phyloP scores from a whole-genome alignment of 2,797 vertebrate genomes.

The Danionella dracula region DNA sequence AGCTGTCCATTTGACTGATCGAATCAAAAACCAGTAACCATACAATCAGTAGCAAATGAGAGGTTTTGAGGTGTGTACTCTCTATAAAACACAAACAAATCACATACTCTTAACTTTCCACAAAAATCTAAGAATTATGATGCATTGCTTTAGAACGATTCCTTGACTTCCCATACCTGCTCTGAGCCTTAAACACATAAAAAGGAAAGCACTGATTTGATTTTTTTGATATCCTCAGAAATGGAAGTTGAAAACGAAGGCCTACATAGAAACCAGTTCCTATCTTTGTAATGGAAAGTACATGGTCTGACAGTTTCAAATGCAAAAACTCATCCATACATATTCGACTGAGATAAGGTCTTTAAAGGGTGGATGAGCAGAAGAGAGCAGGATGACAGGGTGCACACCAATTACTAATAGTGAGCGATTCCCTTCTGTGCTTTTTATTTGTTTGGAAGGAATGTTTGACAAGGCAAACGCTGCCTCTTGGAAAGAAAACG shows the following conservation, averaged over 20 bases:
- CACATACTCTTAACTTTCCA: constrained; percentile 5
- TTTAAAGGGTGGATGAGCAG: constrained; percentile 56
- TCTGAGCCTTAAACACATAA: constrained; percentile 81
- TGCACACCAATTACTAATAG: constrained; percentile 71
- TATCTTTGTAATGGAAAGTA: constrained; percentile 94
- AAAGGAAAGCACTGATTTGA: constrained; percentile 87
- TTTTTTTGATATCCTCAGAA: constrained; percentile 86
- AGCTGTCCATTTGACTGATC: constrained; percentile 61
- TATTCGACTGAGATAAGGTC: constrained; percentile 72
- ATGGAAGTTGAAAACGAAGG: constrained; percentile 90
- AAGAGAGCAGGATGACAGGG: constrained; percentile 65
- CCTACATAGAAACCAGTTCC: constrained; percentile 83
- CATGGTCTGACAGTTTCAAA: constrained; percentile 84
- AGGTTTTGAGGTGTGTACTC: constrained; percentile 15
- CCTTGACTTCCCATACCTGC: constrained; percentile 58
- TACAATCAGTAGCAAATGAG: neutral
- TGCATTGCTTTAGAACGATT: constrained; percentile 79
- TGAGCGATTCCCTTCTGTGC: constrained; percentile 60
- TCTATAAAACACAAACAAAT: constrained; percentile 31
- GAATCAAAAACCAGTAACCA: constrained; percentile 50
- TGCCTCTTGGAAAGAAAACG: constrained; percentile 60
- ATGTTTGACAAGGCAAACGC: constrained; percentile 67
- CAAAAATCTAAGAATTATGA: constrained; percentile 51
- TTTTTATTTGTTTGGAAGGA: constrained; percentile 46
- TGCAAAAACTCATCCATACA: constrained; percentile 76